These are phyloP conservation scores for Argyresthia goedartella DNA, from an alignment of 2,888 invertebrate species.

Conservation along the genomic window DNA sequence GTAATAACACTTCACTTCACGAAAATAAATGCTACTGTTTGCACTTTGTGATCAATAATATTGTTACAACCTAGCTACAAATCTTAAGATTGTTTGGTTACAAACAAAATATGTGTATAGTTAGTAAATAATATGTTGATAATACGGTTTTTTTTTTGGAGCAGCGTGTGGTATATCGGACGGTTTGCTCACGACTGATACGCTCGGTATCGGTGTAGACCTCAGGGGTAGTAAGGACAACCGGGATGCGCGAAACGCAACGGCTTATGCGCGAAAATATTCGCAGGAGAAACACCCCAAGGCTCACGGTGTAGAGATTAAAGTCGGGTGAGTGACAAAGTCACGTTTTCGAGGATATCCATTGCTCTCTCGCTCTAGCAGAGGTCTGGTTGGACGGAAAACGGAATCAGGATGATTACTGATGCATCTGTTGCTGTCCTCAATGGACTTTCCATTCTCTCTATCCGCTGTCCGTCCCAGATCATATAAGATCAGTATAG, in stretches of 20 bases:
- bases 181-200: constrained; percentile 64
- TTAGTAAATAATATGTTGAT: not conserved
- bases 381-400: constrained; percentile 55
- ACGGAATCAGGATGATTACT: constrained; percentile 55
- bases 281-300: constrained; percentile 17
- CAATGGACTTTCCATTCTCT: not conserved
- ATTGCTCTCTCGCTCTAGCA: constrained; percentile 43
- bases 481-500: no score
- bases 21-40: no score
- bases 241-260: constrained; percentile 21
- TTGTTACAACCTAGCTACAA: not conserved
- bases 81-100: no score
- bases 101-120: not conserved
- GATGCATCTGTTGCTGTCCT: not conserved
- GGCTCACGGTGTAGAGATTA: constrained; percentile 13
- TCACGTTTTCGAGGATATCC: constrained; percentile 52
- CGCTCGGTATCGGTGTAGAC: constrained; percentile 20
- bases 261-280: constrained; percentile 22
- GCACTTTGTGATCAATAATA: not conserved
- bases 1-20: no score
- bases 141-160: constrained; percentile 3
- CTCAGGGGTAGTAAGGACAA: constrained; percentile 63
- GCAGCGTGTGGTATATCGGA: constrained; percentile 49
- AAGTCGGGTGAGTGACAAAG: constrained; percentile 15
- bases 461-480: no score